Evolutionary conservation across 2,888 invertebrate species (phyloP), one percentile per base, ranked within the genome.

Genomic region (Caenorhabditis zanzibari): DNA sequence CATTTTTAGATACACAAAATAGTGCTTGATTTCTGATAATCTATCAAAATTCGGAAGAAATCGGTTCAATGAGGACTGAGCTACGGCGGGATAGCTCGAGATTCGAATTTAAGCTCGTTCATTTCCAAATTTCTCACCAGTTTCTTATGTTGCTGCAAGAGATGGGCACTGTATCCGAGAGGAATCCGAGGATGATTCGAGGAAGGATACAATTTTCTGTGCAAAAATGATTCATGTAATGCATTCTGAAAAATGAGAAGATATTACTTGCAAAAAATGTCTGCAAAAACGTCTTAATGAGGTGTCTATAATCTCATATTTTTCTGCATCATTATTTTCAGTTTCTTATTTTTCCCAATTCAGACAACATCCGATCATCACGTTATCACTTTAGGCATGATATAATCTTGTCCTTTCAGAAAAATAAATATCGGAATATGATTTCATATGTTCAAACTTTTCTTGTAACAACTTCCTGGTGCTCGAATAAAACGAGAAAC

Each of bases 331-430:
- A 58, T 38, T 38, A 38, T 38, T 35, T 58, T 19, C 28, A 14
- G 28, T 19, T 47, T 47, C 47, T 22, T 24, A 14, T 38, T 14
- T 41, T 61, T 59, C n/a, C 35, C 19, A 2, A 16, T 56, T 7
- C 58, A 41, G 44, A 44, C 24, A 63, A 63, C 28, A 44, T 63
- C 63, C 44, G 44, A 63, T 24, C 6, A 44, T 63, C 63, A 63
- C 63, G 44, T 63, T 26, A 28, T 63, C 44, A 26, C 24, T 24
- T 44, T 19, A 12, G 16, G 16, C 44, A 63, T 61, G 19, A 41
- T 19, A 59, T 41, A 61, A 41, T 61, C 41, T 38, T 61, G 61
- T 61, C 61, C 63, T 63, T 63, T 63, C 26, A 44, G 14, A 26
- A 47, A 54, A 26, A 12, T n/a, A 22, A 7, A 26, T 14, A 26